phyloP scores from a whole-genome alignment of 2,888 invertebrate species.

The Linyphia triangularis region DNA sequence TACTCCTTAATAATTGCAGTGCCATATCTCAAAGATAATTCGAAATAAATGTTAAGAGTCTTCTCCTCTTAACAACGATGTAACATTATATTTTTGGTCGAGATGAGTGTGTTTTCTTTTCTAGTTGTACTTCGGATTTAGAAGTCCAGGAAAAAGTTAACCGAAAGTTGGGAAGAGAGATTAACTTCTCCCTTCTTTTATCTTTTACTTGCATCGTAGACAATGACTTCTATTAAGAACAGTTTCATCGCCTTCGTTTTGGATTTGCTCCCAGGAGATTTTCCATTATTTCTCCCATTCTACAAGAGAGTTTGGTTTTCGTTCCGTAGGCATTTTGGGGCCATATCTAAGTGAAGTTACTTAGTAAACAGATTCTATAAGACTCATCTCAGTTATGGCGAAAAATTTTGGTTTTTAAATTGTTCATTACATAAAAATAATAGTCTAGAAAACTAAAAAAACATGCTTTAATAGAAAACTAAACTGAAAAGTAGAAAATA shows the following conservation, averaged over 20 bases:
- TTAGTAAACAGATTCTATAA: neutral
- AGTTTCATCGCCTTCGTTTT: neutral
- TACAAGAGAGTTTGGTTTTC: neutral
- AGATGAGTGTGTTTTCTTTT: neutral
- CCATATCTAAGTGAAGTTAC: neutral
- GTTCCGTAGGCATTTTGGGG: neutral
- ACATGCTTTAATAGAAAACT: too few relatives aligned
- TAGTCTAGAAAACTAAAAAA: too few relatives aligned
- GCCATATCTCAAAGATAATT: neutral
- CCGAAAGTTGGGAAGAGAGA: neutral
- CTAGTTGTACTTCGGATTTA: neutral
- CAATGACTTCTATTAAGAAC: conserved; percentile 34
- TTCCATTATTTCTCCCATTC: conserved; percentile 23
- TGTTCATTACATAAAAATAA: too few relatives aligned
- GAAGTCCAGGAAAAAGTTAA: conserved; percentile 14
- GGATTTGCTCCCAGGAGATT: neutral
- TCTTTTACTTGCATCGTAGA: conserved; percentile 11
- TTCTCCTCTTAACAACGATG: neutral
- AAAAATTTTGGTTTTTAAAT: too few relatives aligned
- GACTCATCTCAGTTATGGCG: neutral
- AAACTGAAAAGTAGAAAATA: too few relatives aligned
- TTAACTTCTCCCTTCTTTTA: conserved; percentile 6
- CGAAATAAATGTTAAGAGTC: neutral
- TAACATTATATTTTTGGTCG: neutral
- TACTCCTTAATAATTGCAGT: too few relatives aligned